phyloP scores from a whole-genome alignment of 2,888 invertebrate species.

The Drosophila pseudotalamancana region DNA sequence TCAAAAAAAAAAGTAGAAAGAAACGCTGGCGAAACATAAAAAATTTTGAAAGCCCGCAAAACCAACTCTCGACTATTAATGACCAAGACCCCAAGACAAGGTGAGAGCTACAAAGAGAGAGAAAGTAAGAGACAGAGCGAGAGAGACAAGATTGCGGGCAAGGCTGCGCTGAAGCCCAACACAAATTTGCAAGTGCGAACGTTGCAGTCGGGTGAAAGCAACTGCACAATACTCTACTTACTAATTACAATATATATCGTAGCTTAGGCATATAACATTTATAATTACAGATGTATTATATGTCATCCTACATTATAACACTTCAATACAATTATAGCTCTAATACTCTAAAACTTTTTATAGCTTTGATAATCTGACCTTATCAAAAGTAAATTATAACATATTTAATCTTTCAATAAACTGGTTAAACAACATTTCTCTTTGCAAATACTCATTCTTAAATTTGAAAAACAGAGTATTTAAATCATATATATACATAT shows the following conservation, averaged over 20 bases:
- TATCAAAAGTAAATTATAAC: too few relatives aligned
- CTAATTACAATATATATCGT: too few relatives aligned
- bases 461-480: not conserved
- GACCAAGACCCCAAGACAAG: conserved; percentile 47
- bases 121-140: not conserved
- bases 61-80: conserved; percentile 41
- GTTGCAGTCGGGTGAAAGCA: not conserved
- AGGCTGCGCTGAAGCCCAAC: conserved; percentile 5
- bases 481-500: not conserved
- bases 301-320: too few relatives aligned
- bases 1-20: conserved; percentile 43
- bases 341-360: too few relatives aligned
- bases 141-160: conserved; percentile 7
- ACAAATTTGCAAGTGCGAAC: conserved; percentile 4
- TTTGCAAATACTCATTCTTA: too few relatives aligned
- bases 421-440: too few relatives aligned
- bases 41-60: conserved; percentile 62
- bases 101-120: conserved; percentile 16
- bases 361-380: too few relatives aligned
- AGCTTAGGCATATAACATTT: too few relatives aligned
- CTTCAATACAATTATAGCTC: too few relatives aligned
- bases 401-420: too few relatives aligned
- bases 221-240: not conserved
- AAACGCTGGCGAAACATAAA: conserved; percentile 47
- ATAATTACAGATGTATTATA: too few relatives aligned